Evolutionary conservation across 2,888 invertebrate species (phyloP), one percentile per base, ranked within the genome.

Genomic region (Drosophila paramelanica): DNA sequence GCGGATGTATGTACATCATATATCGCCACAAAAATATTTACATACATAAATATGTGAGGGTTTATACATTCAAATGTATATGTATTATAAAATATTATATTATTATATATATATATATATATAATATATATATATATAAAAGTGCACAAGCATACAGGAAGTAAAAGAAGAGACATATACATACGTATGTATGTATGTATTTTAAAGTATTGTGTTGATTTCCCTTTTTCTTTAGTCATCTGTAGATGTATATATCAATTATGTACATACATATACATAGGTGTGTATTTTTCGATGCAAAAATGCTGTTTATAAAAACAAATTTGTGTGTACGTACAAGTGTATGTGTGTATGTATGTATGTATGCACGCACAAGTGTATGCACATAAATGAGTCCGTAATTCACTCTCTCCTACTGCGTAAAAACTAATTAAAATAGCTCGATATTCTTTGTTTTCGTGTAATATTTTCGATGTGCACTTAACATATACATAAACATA

Each of bases 101-200:
- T 17, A 17, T 17, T 17, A 20, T 20, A 20, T 20, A 3, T 20
- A 20, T 20, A 20, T 4, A 23, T 4, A 23, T 23, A 50, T 27
- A n/a, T 4, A 25, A 41, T 17, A 56, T n/a, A 46, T 41, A 38
- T 38, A 50, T 27, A n/a, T 14, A 51, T 41, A 33, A 13, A 41
- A 62, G 53, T 65, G 65, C 43, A 39, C 27, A 14, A 50, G 39
- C 14, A 57, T n/a, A 57, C 53, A 53, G 57, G 49, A 78, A 78
- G 51, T 67, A 53, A 75, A 69, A 59, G 52, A 74, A 77, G 62
- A 62, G 56, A 50, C 25, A 58, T 10, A 31, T 31, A 31, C 31
- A 8, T 31, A 31, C 31, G 3, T 23, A 23, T 23, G 23, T 23
- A 23, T 23, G 23, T 23, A 23, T 23, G 23, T 23, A 23, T 23